Percentiles rank a stretch among this genome's conserved stretches.
These are phyloP conservation scores for Callorhinus ursinus DNA, from an alignment of 2,113 vertebrate species.

Conservation along the genomic window DNA sequence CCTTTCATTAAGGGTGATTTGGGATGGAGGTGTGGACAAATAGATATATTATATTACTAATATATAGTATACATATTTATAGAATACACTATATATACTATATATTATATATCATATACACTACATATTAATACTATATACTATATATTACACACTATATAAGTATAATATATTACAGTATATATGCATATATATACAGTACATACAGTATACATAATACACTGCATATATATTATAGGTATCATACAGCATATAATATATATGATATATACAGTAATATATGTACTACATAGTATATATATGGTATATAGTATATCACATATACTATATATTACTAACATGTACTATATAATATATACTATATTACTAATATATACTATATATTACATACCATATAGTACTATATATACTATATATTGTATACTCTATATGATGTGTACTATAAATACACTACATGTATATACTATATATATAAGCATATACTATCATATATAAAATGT, in stretches of 20 bases:
- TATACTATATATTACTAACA: neutral
- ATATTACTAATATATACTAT: neutral
- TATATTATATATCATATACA: neutral
- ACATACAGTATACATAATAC: too few species aligned
- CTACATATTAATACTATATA: neutral
- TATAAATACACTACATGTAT: neutral
- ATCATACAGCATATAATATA: too few species aligned
- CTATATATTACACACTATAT: neutral
- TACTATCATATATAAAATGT: neutral
- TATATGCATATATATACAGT: too few species aligned
- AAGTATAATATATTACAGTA: too few species aligned
- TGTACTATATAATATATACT: neutral
- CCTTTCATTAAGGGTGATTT: neutral
- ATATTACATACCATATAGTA: neutral
- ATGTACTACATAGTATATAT: neutral
- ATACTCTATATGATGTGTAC: neutral
- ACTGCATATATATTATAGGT: too few species aligned
- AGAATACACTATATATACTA: too few species aligned
- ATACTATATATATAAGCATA: too few species aligned
- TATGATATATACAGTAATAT: neutral
- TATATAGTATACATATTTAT: too few species aligned
- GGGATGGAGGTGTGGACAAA: neutral
- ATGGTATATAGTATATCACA: neutral
- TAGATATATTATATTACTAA: too few species aligned
- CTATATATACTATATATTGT: neutral